These are phyloP conservation scores for Oreortyx pictus DNA, from an alignment of 2,797 vertebrate species.

Conservation along the genomic window DNA sequence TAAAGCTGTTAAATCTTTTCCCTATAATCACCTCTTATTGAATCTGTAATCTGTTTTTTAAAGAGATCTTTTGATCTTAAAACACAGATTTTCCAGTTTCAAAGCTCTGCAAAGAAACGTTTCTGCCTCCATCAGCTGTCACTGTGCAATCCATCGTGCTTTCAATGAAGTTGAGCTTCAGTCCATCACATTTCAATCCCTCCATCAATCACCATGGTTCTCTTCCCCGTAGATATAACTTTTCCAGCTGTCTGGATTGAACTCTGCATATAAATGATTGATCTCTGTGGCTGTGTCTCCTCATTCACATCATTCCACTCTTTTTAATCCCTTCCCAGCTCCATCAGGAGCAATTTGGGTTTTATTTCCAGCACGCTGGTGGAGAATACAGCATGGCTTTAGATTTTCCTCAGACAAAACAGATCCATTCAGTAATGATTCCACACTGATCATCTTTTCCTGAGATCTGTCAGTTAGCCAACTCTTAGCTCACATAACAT, in stretches of 20 bases:
- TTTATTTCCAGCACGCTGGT: neutral
- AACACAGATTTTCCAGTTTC: neutral
- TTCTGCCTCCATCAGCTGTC: neutral
- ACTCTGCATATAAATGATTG: neutral
- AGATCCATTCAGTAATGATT: neutral
- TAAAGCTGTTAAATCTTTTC: neutral
- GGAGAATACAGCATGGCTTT: neutral
- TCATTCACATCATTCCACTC: neutral
- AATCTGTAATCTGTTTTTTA: neutral
- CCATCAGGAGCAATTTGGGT: neutral
- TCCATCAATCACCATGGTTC: neutral
- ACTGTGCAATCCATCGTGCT: rapidly evolving
- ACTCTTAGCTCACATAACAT: conserved; percentile 10
- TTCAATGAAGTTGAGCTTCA: neutral
- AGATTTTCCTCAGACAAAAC: neutral
- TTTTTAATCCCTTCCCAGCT: neutral
- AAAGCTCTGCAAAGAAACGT: neutral
- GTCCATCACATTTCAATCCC: neutral
- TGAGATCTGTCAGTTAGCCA: conserved; percentile 20
- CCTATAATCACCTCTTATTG: neutral
- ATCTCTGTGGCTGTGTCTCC: neutral
- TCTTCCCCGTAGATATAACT: neutral
- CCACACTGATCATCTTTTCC: neutral
- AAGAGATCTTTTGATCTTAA: neutral
- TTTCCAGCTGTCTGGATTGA: neutral